Base-by-base conservation (phyloP, 2,113 vertebrate genomes). In the Periophthalmus modestus region DNA sequence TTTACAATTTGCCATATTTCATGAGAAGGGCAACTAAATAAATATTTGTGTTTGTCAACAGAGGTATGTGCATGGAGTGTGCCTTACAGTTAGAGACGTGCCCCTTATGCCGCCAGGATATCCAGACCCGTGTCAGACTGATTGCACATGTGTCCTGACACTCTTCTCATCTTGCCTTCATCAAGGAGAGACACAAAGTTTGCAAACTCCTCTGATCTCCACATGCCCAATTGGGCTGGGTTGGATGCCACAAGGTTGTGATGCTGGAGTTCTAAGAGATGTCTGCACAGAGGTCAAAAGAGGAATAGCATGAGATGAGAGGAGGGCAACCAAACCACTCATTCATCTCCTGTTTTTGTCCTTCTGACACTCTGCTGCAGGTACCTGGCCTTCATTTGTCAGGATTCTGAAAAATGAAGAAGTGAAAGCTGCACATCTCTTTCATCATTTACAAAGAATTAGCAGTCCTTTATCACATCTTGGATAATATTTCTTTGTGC, bases 61-160 rank as follows among this genome's bases (percentile, higher is more conserved):
- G 98, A 80, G 97, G 97, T 90, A 95, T 99, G 91, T 99, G 98
- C 92, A 99, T 99, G 98, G 96, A 97, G 91, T 99, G 98, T 98
- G 98, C 97, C 95, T 97, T 98, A 96, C 98, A 98, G 83, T 94
- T 99, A 91, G 97, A 99, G 93, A 98, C 96, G 83, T 99, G 98
- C 93, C 98, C 98, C 15, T 93, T 99, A 93, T 99, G 98, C 93
- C 97, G 98, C 83, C 96, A 99, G 90, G 97, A 99, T 92, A 99
- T 99, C 93, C 96, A 98, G 85, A 97, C 94, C 39, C 93, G 98
- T 73, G 95, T 98, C 93, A 96, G 97, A 96, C 96, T 97, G 89
- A 98, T 99, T 86, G 96, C 97, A 75, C 97, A 99, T 75, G 96
- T 99, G 89, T 99, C 98, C 95, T 99, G 98, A 99, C 97, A 95